phyloP scores from a whole-genome alignment of 2,888 invertebrate species.

The Orthosia cruda region DNA sequence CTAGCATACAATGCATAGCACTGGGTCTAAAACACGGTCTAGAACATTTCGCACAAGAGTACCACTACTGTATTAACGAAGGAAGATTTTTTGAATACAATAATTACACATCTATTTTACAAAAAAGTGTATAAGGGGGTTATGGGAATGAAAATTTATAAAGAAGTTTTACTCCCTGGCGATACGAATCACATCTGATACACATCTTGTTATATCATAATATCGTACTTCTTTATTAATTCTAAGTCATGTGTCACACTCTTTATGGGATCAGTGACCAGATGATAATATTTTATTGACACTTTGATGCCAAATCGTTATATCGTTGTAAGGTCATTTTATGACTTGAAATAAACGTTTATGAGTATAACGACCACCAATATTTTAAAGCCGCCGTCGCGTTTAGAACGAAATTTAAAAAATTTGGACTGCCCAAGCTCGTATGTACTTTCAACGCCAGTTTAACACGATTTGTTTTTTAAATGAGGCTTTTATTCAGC shows the following conservation, averaged over 20 bases:
- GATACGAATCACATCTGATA: no score
- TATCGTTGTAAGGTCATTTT: slow-evolving; percentile 46
- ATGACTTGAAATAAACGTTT: slow-evolving; percentile 50
- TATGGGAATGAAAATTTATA: no score
- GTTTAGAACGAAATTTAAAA: not conserved
- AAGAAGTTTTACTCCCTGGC: no score
- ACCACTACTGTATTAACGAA: no score
- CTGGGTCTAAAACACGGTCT: no score
- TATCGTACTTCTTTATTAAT: slow-evolving; percentile 48
- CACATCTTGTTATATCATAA: not conserved
- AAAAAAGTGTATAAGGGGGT: no score
- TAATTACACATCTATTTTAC: no score
- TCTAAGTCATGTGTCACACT: slow-evolving; percentile 69
- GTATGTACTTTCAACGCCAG: not conserved
- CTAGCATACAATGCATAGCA: no score
- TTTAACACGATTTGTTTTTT: not conserved
- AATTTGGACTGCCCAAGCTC: no score
- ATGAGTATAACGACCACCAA: slow-evolving; percentile 39
- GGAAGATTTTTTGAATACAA: no score
- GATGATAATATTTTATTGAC: slow-evolving; percentile 74
- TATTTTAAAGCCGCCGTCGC: slow-evolving; percentile 41
- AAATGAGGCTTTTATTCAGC: not conserved
- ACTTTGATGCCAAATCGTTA: slow-evolving; percentile 56
- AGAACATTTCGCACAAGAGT: no score
- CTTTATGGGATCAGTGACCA: slow-evolving; percentile 68